Percentiles rank a stretch among this genome's conserved stretches.
Evolutionary conservation across 2,888 invertebrate species (phyloP).

Genomic region (Theretra japonica): DNA sequence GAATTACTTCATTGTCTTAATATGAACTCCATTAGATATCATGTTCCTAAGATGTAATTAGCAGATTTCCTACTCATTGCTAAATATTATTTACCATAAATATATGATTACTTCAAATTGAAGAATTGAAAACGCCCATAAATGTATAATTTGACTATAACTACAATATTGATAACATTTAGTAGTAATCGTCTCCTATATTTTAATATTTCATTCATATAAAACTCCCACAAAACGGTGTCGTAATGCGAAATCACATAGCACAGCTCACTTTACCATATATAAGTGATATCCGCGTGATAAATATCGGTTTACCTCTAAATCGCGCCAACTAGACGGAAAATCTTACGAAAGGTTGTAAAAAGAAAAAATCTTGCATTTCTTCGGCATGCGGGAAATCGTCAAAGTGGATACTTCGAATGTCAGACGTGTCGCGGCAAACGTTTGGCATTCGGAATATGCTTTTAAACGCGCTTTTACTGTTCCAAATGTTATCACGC

Average conservation of each 20-base stretch:
- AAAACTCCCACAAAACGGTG: not conserved
- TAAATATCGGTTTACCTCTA: not conserved
- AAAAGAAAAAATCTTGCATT: conserved; percentile 26
- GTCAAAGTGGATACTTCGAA: conserved; percentile 31
- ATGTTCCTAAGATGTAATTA: too few relatives aligned
- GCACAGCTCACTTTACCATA: not conserved
- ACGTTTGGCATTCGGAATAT: conserved; percentile 28
- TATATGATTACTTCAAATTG: too few relatives aligned
- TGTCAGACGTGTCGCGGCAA: conserved; percentile 31
- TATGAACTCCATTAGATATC: too few relatives aligned
- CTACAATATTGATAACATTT: too few relatives aligned
- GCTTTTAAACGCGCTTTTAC: conserved; percentile 27
- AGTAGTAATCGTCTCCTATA: not conserved
- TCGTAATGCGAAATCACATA: not conserved
- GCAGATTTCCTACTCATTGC: too few relatives aligned
- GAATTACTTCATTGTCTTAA: too few relatives aligned
- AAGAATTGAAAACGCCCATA: too few relatives aligned
- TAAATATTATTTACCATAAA: too few relatives aligned
- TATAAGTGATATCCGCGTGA: not conserved
- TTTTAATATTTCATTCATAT: not conserved
- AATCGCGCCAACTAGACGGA: conserved; percentile 27
- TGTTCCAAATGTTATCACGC: conserved; percentile 28
- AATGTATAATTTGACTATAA: too few relatives aligned
- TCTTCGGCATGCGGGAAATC: conserved; percentile 28
- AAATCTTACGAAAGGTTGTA: conserved; percentile 28